Conservation (phyloP, 2,797 vertebrate species). For the Paratrypauchen microcephalus region DNA sequence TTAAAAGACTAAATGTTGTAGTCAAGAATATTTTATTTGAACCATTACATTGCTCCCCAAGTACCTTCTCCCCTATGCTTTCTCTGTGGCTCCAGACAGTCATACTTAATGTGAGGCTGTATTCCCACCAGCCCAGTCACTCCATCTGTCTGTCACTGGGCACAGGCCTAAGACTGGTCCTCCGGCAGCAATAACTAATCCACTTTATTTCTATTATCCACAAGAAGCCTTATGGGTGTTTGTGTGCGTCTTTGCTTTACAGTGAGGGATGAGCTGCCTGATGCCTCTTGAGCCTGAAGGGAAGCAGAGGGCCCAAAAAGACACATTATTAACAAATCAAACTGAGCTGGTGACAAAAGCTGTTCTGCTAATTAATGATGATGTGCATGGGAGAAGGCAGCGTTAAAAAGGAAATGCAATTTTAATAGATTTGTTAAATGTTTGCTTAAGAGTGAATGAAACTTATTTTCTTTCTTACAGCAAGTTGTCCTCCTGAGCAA, state of each 20-base stretch:
- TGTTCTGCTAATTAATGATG: slow-evolving; percentile 27
- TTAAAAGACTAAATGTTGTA: neutral
- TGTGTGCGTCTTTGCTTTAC: slow-evolving; percentile 49
- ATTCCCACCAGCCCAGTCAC: slow-evolving; percentile 48
- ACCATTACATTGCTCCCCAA: slow-evolving; percentile 55
- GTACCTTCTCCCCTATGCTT: slow-evolving; percentile 47
- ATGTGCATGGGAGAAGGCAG: slow-evolving; percentile 2
- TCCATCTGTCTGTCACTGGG: slow-evolving; percentile 22
- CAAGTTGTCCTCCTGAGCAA: neutral
- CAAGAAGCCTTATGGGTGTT: slow-evolving; percentile 64
- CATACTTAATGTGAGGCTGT: slow-evolving; percentile 48
- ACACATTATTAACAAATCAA: slow-evolving; percentile 42
- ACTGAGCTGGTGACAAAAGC: slow-evolving; percentile 14
- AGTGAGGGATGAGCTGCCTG: slow-evolving; percentile 48
- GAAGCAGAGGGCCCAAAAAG: slow-evolving; percentile 26
- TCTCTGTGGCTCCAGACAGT: slow-evolving; percentile 35
- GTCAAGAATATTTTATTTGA: neutral
- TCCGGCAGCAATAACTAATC: slow-evolving; percentile 55
- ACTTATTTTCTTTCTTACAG: neutral
- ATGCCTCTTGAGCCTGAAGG: slow-evolving; percentile 48
- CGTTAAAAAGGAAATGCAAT: neutral
- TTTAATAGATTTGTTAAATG: neutral
- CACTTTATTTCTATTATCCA: slow-evolving; percentile 61
- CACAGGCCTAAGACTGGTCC: slow-evolving; percentile 44
- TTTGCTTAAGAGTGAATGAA: neutral